Evolutionary conservation across 1,140 invertebrate genomes (phyloP).

Genomic region (Cryptotermes secundus): DNA sequence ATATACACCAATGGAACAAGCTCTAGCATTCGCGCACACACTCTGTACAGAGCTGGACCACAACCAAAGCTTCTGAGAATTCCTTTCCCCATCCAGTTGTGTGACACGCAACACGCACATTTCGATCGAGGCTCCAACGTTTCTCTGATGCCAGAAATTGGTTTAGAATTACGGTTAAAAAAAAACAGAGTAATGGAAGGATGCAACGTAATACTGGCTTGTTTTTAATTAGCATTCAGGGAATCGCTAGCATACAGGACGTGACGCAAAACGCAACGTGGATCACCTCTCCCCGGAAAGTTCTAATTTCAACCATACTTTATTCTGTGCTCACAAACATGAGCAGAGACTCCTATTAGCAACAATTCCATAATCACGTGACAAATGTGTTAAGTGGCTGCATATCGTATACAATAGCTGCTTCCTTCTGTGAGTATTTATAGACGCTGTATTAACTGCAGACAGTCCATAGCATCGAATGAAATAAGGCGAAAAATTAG

Average conservation of each 20-base stretch:
- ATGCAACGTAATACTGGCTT: not conserved
- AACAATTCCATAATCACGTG: no score
- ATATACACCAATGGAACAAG: no score
- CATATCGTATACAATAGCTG: no score
- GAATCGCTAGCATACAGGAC: not conserved
- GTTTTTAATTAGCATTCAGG: not conserved
- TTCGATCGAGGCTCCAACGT: not conserved
- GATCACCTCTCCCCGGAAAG: not conserved
- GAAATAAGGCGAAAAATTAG: no score
- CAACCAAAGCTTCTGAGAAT: not conserved
- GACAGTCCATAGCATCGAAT: no score
- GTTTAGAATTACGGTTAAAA: not conserved
- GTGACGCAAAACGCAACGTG: not conserved
- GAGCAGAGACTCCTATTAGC: not conserved
- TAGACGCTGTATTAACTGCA: no score
- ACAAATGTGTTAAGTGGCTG: no score
- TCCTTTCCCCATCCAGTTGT: slow-evolving; percentile 1
- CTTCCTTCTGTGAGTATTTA: no score
- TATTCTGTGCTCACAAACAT: not conserved
- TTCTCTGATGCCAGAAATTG: not conserved
- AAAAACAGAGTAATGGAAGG: not conserved
- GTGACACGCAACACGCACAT: slow-evolving; percentile 1
- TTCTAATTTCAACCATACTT: not conserved
- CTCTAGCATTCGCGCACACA: no score
- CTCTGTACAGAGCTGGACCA: not conserved